Evolutionary conservation across 2,113 vertebrate species (phyloP), one percentile per base, ranked within the genome.

Genomic region (Saguinus imperator): DNA sequence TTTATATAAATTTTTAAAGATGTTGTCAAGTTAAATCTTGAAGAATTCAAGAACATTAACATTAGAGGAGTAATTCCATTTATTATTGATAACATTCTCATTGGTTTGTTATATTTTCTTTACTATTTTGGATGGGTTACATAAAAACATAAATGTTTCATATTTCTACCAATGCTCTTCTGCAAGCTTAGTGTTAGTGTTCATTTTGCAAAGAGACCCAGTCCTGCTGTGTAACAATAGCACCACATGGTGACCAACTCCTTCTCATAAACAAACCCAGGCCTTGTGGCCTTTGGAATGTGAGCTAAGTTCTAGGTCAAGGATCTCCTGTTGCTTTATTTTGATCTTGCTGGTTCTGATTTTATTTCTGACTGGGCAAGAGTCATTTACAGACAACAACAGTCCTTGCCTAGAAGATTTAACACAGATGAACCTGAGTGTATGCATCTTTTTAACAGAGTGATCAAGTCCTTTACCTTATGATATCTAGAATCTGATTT

Each of bases 321-420:
- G 89, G 95, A 98, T 95, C 35, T 98, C 97, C 92, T 98, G 61
- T 97, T 97, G 98, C 94, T 98, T 98, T 98, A 97, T 98, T 97
- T 97, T 97, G 73, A 94, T 98, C 96, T 98, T 98, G 87, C 92
- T 98, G 97, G 81, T 97, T 97, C 76, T 97, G 97, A 98, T 98
- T 98, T 98, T 97, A 98, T 97, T 98, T 97, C 97, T 98, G 96
- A 98, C 97, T 97, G 92, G 97, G 96, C 94, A 98, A 98, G 86
- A 93, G 82, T 89, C 97, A 96, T 98, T 98, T 95, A 97, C 66
- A 27, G 96, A 92, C 82, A 96, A 97, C 90, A 79, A 85, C 48
- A 89, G 64, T 64, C 88, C 29, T 86, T 91, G 89, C 64, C 43
- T 87, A 66, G 57, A 89, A 20, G n/a, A 87, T 35, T 92, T 95